phyloP scores from a whole-genome alignment of 2,113 vertebrate species.

The Scartelaos histophorus region DNA sequence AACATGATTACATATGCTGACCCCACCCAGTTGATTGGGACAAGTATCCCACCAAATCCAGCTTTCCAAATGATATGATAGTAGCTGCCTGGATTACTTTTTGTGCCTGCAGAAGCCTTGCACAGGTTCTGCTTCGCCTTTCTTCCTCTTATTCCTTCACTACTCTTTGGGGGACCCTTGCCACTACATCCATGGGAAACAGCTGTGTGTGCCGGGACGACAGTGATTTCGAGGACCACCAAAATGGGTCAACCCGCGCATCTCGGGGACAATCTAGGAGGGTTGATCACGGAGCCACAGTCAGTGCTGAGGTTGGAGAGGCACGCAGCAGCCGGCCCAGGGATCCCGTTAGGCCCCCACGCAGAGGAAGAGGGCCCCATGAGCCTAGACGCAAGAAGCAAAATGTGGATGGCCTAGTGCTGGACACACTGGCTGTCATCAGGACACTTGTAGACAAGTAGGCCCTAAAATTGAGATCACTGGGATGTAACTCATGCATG shows the following conservation, averaged over 20 bases:
- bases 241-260: conserved; percentile 68
- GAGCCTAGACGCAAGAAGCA: conserved; percentile 97
- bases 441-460: conserved; percentile 99
- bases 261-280: conserved; percentile 78
- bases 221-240: conserved; percentile 88
- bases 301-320: conserved; percentile 62
- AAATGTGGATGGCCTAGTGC: conserved; percentile 94
- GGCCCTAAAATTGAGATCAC: conserved; percentile 62
- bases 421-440: conserved; percentile 97
- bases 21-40: conserved; percentile 66
- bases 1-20: conserved; percentile 54
- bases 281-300: conserved; percentile 74
- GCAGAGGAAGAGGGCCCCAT: conserved; percentile 92
- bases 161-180: conserved; percentile 80
- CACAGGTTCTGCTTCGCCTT: conserved; percentile 87
- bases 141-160: conserved; percentile 84
- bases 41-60: conserved; percentile 72
- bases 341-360: conserved; percentile 92
- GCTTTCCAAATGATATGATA: conserved; percentile 98
- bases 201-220: conserved; percentile 96
- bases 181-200: conserved; percentile 87
- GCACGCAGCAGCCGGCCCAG: conserved; percentile 85
- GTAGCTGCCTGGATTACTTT: conserved; percentile 93
- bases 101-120: conserved; percentile 95
- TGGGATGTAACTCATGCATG: no score